phyloP scores from a whole-genome alignment of 2,888 invertebrate species.

The Idaea dimidiata region DNA sequence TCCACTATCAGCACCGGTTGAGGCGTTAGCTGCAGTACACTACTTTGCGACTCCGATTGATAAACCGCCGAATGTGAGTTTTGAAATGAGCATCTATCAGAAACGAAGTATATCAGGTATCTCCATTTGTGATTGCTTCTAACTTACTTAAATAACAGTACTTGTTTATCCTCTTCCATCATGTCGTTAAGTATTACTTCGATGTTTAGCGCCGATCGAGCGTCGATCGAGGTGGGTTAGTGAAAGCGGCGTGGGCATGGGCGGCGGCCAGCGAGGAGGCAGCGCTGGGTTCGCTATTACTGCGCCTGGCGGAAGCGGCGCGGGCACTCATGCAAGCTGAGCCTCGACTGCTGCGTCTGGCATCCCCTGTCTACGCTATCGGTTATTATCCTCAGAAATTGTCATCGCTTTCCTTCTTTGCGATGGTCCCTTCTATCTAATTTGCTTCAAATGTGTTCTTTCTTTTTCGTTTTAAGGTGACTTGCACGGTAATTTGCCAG shows the following conservation, averaged over 20 bases:
- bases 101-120: too few relatives aligned
- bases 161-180: too few relatives aligned
- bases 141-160: too few relatives aligned
- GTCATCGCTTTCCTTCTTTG: neutral
- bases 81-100: too few relatives aligned
- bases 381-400: conserved; percentile 35
- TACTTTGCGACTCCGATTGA: conserved; percentile 57
- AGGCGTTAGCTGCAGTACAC: conserved; percentile 59
- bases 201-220: conserved; percentile 27
- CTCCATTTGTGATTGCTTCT: too few relatives aligned
- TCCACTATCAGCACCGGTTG: conserved; percentile 43
- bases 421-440: neutral
- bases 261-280: conserved; percentile 40
- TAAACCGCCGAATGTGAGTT: conserved; percentile 28
- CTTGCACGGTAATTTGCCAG: conserved; percentile 87
- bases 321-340: conserved; percentile 49
- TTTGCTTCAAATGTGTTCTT: neutral
- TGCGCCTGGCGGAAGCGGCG: conserved; percentile 56
- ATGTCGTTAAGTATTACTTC: too few relatives aligned
- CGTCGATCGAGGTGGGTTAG: conserved; percentile 3
- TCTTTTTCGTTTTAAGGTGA: conserved; percentile 82
- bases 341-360: conserved; percentile 50
- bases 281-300: conserved; percentile 48
- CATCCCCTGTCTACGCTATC: conserved; percentile 56
- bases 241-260: conserved; percentile 57